Base-by-base conservation (phyloP, 2,888 invertebrate species). In the Hesperia comma region DNA sequence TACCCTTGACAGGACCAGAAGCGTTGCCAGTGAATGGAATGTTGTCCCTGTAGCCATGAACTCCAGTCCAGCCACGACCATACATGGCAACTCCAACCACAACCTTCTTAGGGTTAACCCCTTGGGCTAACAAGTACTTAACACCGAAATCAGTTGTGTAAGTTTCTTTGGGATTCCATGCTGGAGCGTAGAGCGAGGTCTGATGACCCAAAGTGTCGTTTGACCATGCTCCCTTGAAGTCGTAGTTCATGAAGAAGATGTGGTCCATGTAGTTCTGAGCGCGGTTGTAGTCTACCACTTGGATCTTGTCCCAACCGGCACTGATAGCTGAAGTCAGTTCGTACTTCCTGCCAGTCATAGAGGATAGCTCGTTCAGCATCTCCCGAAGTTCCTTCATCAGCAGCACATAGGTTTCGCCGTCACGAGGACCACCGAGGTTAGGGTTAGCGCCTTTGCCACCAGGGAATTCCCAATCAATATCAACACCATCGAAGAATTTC, bases 401-500 rank as follows among this genome's bases (percentile, higher is more conserved):
- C 5, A 74, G 71, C 0, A 92, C 87, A 74, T 92, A 92, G 1
- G 85, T 73, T 14, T 86, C 83, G 17, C 92, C 92, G 43, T 92
- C 92, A 53, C 90, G 82, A 40, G 92, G 91, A 12, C 87, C 80
- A 12, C 92, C 92, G 10, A 92, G 83, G 58, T 87, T 77, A 40
- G 92, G 92, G 73, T 92, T 92, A 6, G 92, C 92, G 15, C 92
- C 92, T 67, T 92, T 92, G 68, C 92, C 92, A 55, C 92, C 92
- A 75, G 92, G 92, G 86, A 92, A 92, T 70, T 92, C 92, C 92
- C 92, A 92, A 71, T 92, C 92, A 64, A 92, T 92, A 53, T 92
- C 92, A 3, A 92, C 91, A 26, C 92, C 92, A 55, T 92, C 92
- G 61, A 92, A 92, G 85, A 92, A 92, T 70, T 92, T 92, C 92